These are phyloP conservation scores for Climacteris rufus DNA, from an alignment of 2,113 vertebrate genomes.

Conservation along the genomic window DNA sequence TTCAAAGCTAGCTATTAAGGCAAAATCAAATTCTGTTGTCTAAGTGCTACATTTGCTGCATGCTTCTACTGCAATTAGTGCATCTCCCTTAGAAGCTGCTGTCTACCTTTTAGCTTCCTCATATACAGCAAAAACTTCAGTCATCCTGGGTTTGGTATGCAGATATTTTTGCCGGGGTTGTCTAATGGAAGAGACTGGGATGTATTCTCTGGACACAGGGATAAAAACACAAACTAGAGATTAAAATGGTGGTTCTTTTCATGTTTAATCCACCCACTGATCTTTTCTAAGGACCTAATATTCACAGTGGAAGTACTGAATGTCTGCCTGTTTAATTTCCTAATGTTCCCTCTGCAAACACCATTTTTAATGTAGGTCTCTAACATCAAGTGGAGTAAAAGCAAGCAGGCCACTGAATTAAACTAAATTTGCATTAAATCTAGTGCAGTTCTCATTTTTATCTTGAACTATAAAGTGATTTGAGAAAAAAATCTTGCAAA, in stretches of 20 bases:
- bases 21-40: not conserved
- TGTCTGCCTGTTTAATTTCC: not conserved
- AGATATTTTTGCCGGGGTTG: accelerated
- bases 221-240: not conserved
- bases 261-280: not conserved
- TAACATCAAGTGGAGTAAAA: not conserved
- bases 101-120: not conserved
- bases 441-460: not conserved
- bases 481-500: not conserved
- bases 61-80: not conserved
- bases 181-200: not conserved
- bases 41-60: not conserved
- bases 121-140: not conserved
- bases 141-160: not conserved
- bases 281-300: not conserved
- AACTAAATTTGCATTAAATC: not conserved
- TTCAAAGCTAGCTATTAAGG: not conserved
- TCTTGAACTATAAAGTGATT: not conserved
- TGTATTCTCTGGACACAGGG: not conserved
- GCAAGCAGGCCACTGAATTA: not conserved
- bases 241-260: not conserved
- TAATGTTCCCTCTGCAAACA: not conserved
- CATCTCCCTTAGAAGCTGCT: not conserved
- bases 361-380: not conserved
- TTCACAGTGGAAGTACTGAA: not conserved